Evolutionary conservation across 2,888 invertebrate species (phyloP).

Genomic region (Leistus spinibarbis): DNA sequence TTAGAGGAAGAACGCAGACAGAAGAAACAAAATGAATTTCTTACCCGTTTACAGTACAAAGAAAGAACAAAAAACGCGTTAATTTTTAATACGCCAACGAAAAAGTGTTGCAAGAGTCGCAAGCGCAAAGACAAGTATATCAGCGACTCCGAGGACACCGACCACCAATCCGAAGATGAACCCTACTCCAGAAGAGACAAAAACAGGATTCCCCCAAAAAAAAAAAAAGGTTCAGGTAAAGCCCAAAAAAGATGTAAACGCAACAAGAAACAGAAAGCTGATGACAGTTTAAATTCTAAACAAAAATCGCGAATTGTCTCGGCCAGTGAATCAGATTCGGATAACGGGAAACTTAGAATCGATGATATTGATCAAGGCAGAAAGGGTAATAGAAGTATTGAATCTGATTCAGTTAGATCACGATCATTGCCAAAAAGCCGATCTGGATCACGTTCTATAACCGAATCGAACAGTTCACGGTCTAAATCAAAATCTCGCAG

Average conservation of each 20-base stretch:
- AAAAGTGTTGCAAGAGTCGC: conserved; percentile 66
- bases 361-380: conserved; percentile 61
- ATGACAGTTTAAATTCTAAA: conserved; percentile 78
- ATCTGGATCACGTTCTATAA: conserved; percentile 50
- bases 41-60: conserved; percentile 90
- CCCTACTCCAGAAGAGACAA: conserved; percentile 41
- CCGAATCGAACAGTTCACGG: conserved; percentile 42
- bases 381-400: conserved; percentile 63
- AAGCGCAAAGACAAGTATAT: conserved; percentile 74
- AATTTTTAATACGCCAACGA: conserved; percentile 80
- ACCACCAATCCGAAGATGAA: conserved; percentile 57
- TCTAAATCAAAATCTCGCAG: conserved; percentile 49
- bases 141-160: conserved; percentile 76
- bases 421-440: conserved; percentile 48
- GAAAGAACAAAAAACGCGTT: conserved; percentile 94
- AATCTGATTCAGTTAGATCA: conserved; percentile 66
- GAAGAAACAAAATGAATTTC: conserved; percentile 82
- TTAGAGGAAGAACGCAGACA: conserved; percentile 79
- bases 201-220: conserved; percentile 54
- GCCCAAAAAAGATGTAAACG: conserved; percentile 60
- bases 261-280: conserved; percentile 51
- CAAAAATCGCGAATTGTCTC: conserved; percentile 89
- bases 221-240: conserved; percentile 51
- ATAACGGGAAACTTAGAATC: conserved; percentile 61
- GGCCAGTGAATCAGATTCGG: conserved; percentile 81